Evolutionary conservation across 2,888 invertebrate species (phyloP).

Genomic region (Dasysyrphus albostriatus): DNA sequence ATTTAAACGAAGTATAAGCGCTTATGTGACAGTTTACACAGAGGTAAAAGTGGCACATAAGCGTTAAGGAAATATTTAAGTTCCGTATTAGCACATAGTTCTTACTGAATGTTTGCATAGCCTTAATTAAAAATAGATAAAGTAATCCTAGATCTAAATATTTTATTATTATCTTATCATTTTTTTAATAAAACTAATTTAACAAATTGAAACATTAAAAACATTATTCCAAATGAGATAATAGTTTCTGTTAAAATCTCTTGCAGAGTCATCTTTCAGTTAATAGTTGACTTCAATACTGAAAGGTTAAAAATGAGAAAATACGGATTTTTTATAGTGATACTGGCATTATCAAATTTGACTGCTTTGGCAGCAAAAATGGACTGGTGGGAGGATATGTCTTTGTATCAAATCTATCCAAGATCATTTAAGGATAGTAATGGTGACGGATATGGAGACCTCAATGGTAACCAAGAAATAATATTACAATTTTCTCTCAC

Average conservation of each 20-base stretch:
- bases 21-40: too few relatives aligned
- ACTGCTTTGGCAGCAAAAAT: conserved; percentile 59
- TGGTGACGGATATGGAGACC: conserved; percentile 93
- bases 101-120: too few relatives aligned
- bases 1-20: too few relatives aligned
- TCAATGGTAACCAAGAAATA: conserved; percentile 86
- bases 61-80: too few relatives aligned
- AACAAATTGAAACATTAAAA: too few relatives aligned
- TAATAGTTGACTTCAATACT: not conserved
- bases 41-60: too few relatives aligned
- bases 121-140: too few relatives aligned
- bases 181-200: too few relatives aligned
- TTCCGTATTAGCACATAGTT: too few relatives aligned
- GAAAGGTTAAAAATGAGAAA: not conserved
- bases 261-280: not conserved
- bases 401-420: conserved; percentile 94
- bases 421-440: conserved; percentile 93
- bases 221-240: too few relatives aligned
- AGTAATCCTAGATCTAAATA: too few relatives aligned
- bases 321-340: not conserved
- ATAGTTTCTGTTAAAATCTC: not conserved
- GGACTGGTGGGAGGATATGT: conserved; percentile 93
- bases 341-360: not conserved
- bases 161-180: too few relatives aligned
- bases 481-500: accelerated